Evolutionary conservation across 2,888 invertebrate genomes (phyloP).

Genomic region (Caenorhabditis sulstoni): DNA sequence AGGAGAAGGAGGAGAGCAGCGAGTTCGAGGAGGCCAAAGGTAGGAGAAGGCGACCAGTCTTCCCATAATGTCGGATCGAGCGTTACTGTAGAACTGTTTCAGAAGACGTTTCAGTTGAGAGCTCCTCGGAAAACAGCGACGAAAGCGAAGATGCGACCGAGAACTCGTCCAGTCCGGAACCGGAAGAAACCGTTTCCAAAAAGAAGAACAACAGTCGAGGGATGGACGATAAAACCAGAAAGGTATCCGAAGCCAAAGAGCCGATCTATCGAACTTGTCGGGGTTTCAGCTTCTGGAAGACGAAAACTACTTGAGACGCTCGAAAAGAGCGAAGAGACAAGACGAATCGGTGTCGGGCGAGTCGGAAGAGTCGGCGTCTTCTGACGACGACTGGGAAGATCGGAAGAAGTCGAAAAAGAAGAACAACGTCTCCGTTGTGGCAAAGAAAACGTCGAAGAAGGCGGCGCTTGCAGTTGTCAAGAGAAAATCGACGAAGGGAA

Average conservation of each 20-base stretch:
- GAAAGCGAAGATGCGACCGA: slow-evolving; percentile 40
- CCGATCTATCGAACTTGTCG: not conserved
- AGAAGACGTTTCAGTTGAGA: slow-evolving; percentile 18
- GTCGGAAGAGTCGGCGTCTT: slow-evolving; percentile 44
- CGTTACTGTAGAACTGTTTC: slow-evolving; percentile 9
- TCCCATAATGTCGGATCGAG: too few relatives aligned
- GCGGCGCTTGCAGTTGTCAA: not conserved
- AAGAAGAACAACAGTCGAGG: slow-evolving; percentile 37
- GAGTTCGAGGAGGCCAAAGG: slow-evolving; percentile 46
- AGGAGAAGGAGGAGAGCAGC: slow-evolving; percentile 50
- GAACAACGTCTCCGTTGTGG: not conserved
- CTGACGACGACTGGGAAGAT: slow-evolving; percentile 43
- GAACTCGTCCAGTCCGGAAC: slow-evolving; percentile 41
- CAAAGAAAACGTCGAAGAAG: slow-evolving; percentile 18
- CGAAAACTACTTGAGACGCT: slow-evolving; percentile 70
- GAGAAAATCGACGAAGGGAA: slow-evolving; percentile 51
- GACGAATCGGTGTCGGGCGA: slow-evolving; percentile 31
- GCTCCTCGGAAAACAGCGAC: slow-evolving; percentile 32
- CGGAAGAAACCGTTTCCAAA: slow-evolving; percentile 26
- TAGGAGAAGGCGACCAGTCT: too few relatives aligned
- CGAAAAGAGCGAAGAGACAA: slow-evolving; percentile 56
- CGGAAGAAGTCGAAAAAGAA: slow-evolving; percentile 5
- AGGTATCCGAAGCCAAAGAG: slow-evolving; percentile 27
- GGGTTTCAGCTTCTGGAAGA: slow-evolving; percentile 65
- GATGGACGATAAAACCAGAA: slow-evolving; percentile 66